Conservation (phyloP, 2,113 vertebrate species). For the Crotalus horridus region DNA sequence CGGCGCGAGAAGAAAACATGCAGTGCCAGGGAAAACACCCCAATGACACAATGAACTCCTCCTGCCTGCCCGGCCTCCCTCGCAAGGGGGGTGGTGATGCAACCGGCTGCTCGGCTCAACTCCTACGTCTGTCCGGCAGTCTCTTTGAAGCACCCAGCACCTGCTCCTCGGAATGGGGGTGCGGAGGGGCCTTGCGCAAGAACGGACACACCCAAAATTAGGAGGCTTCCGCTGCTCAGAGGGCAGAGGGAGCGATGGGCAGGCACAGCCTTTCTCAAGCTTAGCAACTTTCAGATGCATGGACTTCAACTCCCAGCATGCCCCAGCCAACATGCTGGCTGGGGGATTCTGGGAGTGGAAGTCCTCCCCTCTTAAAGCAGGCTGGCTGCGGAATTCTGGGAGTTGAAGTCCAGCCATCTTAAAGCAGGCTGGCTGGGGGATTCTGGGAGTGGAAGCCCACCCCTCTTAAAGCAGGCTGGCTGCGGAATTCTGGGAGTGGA, state of each 20-base stretch:
- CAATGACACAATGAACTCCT: constrained; percentile 60
- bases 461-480: too few relatives aligned
- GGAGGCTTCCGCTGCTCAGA: constrained; percentile 25
- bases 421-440: too few relatives aligned
- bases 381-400: too few relatives aligned
- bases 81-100: constrained; percentile 57
- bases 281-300: not conserved
- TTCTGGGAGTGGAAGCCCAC: too few relatives aligned
- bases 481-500: too few relatives aligned
- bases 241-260: not conserved
- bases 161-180: constrained; percentile 57
- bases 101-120: constrained; percentile 58
- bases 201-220: constrained; percentile 55
- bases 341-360: too few relatives aligned
- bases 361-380: too few relatives aligned
- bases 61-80: constrained; percentile 56
- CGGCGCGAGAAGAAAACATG: not conserved
- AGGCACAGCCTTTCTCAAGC: not conserved
- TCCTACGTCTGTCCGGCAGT: constrained; percentile 47
- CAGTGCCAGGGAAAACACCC: constrained; percentile 47
- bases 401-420: too few relatives aligned
- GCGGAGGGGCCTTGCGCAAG: constrained; percentile 61
- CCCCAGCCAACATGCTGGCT: not conserved
- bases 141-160: constrained; percentile 68
- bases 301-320: not conserved